phyloP scores from a whole-genome alignment of 2,888 invertebrate genomes.

The Sphecodes monilicornis region DNA sequence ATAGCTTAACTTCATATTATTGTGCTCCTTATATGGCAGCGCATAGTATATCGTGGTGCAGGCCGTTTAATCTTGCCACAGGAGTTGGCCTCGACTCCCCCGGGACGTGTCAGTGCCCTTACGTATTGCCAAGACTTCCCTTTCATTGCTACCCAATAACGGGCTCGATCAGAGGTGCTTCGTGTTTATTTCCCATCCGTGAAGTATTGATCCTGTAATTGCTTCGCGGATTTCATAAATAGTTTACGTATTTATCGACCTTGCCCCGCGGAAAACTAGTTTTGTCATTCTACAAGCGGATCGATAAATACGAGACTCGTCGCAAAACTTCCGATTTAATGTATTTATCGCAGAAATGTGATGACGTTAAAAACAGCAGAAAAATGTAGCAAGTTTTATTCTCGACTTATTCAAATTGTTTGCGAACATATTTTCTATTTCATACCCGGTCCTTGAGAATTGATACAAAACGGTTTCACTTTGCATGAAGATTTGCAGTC shows the following conservation, averaged over 20 bases:
- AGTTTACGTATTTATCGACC: conserved; percentile 5
- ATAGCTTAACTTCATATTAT: conserved; percentile 77
- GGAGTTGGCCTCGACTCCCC: conserved; percentile 58
- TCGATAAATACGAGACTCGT: background rate
- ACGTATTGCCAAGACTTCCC: conserved; percentile 41
- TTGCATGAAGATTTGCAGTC: too few relatives aligned
- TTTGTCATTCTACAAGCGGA: background rate
- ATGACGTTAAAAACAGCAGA: background rate
- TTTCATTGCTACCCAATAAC: conserved; percentile 35
- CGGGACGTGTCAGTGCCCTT: conserved; percentile 63
- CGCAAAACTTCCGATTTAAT: background rate
- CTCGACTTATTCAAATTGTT: background rate
- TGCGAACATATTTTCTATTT: too few relatives aligned
- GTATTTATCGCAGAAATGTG: background rate
- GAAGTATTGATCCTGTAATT: conserved; percentile 7
- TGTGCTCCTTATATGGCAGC: conserved; percentile 74
- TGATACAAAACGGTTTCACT: too few relatives aligned
- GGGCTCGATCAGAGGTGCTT: background rate
- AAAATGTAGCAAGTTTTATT: background rate
- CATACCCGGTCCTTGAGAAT: too few relatives aligned
- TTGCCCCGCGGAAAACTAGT: background rate
- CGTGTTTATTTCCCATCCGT: background rate
- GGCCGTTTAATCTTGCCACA: conserved; percentile 71
- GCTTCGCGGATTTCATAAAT: background rate
- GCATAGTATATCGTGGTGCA: conserved; percentile 72